These are phyloP conservation scores for Alaudala cheleensis DNA, from an alignment of 2,113 vertebrate genomes.

Conservation along the genomic window DNA sequence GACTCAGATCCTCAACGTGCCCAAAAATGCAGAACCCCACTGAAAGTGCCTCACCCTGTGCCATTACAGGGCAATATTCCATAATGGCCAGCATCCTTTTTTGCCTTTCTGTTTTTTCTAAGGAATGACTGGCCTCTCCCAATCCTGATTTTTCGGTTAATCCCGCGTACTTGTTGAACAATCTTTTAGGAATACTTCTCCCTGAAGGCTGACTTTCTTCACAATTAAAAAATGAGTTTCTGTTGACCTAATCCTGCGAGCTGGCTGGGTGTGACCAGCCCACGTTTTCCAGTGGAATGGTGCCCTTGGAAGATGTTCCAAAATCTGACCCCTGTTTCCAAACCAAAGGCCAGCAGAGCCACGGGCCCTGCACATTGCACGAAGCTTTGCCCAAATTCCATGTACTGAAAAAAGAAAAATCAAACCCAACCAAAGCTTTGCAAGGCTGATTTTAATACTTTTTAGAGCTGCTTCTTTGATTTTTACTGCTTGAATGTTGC, in stretches of 20 bases:
- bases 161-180: neutral
- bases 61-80: neutral
- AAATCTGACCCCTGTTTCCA: neutral
- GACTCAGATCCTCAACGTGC: constrained; percentile 58
- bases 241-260: constrained; percentile 51
- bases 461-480: neutral
- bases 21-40: constrained; percentile 39
- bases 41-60: constrained; percentile 33
- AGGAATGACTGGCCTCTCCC: neutral
- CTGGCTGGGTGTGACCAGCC: constrained; percentile 58
- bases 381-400: neutral
- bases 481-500: neutral
- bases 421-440: neutral
- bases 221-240: constrained; percentile 29
- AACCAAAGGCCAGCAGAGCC: neutral
- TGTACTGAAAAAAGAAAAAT: neutral
- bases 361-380: neutral
- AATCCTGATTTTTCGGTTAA: neutral
- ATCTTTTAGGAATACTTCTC: constrained; percentile 40
- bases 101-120: neutral
- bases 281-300: constrained; percentile 39
- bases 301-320: constrained; percentile 39
- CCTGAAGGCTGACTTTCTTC: constrained; percentile 44
- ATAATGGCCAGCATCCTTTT: neutral
- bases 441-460: neutral